Percentiles rank a stretch among this genome's conserved stretches.
These are phyloP conservation scores for Corythornis vintsioides DNA, from an alignment of 2,113 vertebrate species.

Conservation along the genomic window DNA sequence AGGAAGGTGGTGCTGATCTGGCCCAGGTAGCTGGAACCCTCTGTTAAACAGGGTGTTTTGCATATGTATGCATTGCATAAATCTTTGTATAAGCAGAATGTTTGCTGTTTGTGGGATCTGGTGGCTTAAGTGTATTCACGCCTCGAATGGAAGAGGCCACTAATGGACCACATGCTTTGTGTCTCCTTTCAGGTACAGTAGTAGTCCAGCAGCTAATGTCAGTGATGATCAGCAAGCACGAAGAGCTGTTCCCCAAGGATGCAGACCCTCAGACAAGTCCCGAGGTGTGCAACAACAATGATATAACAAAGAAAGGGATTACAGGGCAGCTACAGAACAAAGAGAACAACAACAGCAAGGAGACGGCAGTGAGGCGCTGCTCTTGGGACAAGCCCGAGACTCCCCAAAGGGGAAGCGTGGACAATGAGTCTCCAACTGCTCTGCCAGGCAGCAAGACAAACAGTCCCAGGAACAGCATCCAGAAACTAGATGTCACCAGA, in stretches of 20 bases:
- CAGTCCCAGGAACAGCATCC: slow-evolving; percentile 85
- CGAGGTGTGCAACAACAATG: slow-evolving; percentile 86
- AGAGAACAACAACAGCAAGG: slow-evolving; percentile 88
- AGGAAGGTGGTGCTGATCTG: too few relatives aligned
- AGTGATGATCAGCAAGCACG: slow-evolving; percentile 90
- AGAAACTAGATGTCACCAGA: slow-evolving; percentile 84
- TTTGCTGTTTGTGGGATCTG: too few relatives aligned
- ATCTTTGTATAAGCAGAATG: too few relatives aligned
- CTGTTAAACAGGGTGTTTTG: too few relatives aligned
- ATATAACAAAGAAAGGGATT: slow-evolving; percentile 73
- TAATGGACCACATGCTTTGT: neutral
- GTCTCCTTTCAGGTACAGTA: slow-evolving; percentile 83
- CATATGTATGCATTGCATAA: too few relatives aligned
- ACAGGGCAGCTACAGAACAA: slow-evolving; percentile 83
- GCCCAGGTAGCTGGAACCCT: too few relatives aligned
- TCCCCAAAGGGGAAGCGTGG: slow-evolving; percentile 77
- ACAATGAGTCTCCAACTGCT: slow-evolving; percentile 79
- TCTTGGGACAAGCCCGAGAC: slow-evolving; percentile 89
- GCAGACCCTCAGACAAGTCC: slow-evolving; percentile 73
- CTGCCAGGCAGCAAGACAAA: slow-evolving; percentile 77
- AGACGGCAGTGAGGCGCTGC: slow-evolving; percentile 77
- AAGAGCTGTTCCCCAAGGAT: slow-evolving; percentile 85
- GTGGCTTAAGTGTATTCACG: too few relatives aligned
- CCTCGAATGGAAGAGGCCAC: neutral
- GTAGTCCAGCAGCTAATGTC: slow-evolving; percentile 98